A percentile compares a stretch with the other conserved stretches of the same genome.
These are phyloP conservation scores for Lasiommata megera DNA, from an alignment of 2,888 invertebrate species.

Conservation along the genomic window DNA sequence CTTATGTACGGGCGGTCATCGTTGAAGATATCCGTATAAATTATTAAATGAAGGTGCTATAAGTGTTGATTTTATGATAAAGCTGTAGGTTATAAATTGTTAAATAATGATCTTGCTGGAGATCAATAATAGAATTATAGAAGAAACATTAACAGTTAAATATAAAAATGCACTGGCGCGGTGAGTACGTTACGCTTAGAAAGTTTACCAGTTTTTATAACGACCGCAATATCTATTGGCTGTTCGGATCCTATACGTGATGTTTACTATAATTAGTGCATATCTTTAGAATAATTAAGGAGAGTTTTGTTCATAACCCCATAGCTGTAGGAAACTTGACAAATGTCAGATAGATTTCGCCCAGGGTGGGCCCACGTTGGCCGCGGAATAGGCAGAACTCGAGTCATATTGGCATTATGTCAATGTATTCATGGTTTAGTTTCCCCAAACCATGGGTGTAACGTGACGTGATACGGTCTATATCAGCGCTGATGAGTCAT, in stretches of 20 bases:
- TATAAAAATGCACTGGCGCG: slow-evolving; percentile 97
- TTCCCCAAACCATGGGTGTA: slow-evolving; percentile 46
- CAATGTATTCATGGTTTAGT: slow-evolving; percentile 37
- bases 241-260: slow-evolving; percentile 45
- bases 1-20: slow-evolving; percentile 71
- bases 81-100: slow-evolving; percentile 79
- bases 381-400: slow-evolving; percentile 42
- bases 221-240: slow-evolving; percentile 31
- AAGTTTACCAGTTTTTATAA: slow-evolving; percentile 71
- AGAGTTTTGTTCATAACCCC: slow-evolving; percentile 56
- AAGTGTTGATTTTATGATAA: slow-evolving; percentile 79
- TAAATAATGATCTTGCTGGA: slow-evolving; percentile 96
- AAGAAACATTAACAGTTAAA: slow-evolving; percentile 97
- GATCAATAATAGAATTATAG: slow-evolving; percentile 99
- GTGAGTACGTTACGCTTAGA: slow-evolving; percentile 87
- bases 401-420: slow-evolving; percentile 31
- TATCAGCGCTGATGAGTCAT: slow-evolving; percentile 73
- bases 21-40: slow-evolving; percentile 71
- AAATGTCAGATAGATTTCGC: slow-evolving; percentile 67
- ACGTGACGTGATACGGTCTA: slow-evolving; percentile 66
- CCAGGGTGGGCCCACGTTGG: slow-evolving; percentile 79
- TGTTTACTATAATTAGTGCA: slow-evolving; percentile 23
- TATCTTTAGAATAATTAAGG: slow-evolving; percentile 10
- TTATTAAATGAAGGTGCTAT: slow-evolving; percentile 81
- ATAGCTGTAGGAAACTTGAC: slow-evolving; percentile 54